These are phyloP conservation scores for Peromyscus nudipes DNA, from an alignment of 2,797 vertebrate species.

Conservation along the genomic window DNA sequence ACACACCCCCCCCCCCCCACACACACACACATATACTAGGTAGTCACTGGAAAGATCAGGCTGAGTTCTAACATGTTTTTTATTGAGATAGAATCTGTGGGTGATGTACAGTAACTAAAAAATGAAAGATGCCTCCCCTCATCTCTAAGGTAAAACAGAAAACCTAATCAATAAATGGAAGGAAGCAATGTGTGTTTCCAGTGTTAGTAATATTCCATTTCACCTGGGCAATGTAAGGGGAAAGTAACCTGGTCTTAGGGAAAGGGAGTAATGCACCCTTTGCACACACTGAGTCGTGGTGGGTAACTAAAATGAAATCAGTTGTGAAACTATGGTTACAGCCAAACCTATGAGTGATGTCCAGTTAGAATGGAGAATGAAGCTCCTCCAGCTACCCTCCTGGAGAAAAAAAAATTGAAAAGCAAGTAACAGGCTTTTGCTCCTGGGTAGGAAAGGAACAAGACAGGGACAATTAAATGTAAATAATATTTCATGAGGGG, in stretches of 20 bases:
- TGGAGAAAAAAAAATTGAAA: neutral
- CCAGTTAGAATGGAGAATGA: neutral
- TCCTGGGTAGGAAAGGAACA: neutral
- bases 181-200: neutral
- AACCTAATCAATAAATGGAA: neutral
- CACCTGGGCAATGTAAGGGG: neutral
- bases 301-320: neutral
- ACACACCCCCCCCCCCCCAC: no score
- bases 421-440: neutral
- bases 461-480: neutral
- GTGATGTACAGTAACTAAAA: neutral
- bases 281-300: neutral
- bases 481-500: neutral
- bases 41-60: neutral
- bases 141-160: neutral
- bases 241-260: neutral
- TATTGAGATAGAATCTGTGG: neutral
- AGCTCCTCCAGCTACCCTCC: neutral
- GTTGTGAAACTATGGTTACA: neutral
- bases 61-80: neutral
- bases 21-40: neutral
- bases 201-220: neutral
- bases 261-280: neutral
- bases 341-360: neutral
- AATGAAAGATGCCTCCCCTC: neutral